phyloP scores from a whole-genome alignment of 37 sponge, comb jelly and placozoan genomes.

The Theonella swinhoei region DNA sequence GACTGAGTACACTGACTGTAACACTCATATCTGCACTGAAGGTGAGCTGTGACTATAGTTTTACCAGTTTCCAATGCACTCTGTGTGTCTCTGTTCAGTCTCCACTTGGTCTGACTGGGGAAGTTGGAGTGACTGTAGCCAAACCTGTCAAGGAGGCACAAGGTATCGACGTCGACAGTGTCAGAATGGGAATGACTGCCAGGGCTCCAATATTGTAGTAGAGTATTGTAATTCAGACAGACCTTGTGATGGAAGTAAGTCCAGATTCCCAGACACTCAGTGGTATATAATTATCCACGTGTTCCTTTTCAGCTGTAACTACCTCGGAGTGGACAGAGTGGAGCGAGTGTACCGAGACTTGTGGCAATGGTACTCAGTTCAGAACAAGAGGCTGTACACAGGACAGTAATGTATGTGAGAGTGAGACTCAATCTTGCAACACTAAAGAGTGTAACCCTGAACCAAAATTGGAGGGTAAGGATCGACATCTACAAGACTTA shows the following conservation, averaged over 20 bases:
- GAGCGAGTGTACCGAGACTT: constrained; percentile 35
- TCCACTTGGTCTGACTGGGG: constrained; percentile 2
- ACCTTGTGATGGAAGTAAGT: neutral
- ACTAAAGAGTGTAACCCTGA: constrained; percentile 55
- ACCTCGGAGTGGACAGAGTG: constrained; percentile 42
- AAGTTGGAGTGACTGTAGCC: constrained; percentile 5
- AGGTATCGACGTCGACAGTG: neutral
- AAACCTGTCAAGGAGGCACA: constrained; percentile 8
- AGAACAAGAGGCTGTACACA: constrained; percentile 22
- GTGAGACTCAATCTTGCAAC: constrained; percentile 47
- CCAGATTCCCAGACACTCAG: neutral
- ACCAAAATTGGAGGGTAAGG: constrained; percentile 44
- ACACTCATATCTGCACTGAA: constrained; percentile 1
- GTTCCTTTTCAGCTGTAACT: neutral
- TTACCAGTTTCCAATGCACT: neutral
- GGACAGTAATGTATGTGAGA: constrained; percentile 11
- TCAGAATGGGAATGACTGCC: constrained; percentile 3
- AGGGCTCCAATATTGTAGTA: neutral
- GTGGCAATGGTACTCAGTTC: constrained; percentile 53
- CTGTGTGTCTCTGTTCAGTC: neutral
- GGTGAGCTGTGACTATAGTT: neutral
- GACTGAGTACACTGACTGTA: constrained; percentile 19
- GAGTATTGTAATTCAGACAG: constrained; percentile 9
- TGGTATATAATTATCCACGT: neutral
- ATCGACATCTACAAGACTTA: too few species aligned